Base-by-base conservation (phyloP, 2,888 invertebrate genomes). In the Smittia sp. region DNA sequence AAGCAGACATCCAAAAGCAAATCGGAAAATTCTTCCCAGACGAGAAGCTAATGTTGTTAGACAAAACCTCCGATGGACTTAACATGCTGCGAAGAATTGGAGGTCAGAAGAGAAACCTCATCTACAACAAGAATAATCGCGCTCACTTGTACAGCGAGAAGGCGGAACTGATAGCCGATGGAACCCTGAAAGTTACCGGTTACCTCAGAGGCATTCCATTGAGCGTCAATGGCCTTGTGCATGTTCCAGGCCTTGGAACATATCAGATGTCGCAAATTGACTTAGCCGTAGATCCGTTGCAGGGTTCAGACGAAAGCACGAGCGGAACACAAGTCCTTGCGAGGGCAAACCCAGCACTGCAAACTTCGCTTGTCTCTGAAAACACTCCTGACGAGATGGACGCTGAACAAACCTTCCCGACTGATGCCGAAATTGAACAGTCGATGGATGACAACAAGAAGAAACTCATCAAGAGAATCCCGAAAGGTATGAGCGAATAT, bases 351-450 rank as follows among this genome's bases (percentile, higher is more conserved):
- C 86, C 89, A 0, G 77, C 78, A 0, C 87, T 88, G 78, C 93
- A 92, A 83, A 90, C 90, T 78, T 87, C 89, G 72, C 84, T 97
- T 46, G 86, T 89, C 74, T 85, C 87, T 25, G 96, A 96, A 84
- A 92, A 93, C 82, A 83, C 89, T 72, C 90, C 91, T 0, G 94
- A 97, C 84, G 90, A 90, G 4, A 92, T 97, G 94, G 93, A 95
- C 80, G 94, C 91, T 1, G 98, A 98, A 80, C 98, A 98, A 83
- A 97, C 96, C 0, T 97, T 96, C 95, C 97, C 98, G 0, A 96
- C 96, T 15, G 91, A 91, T 76, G 94, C 96, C 79, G 96, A 97
- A 83, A 86, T 96, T 75, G 86, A 87, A 76, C 86, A 89, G 77
- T 90, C 93, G 13, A 89, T 81, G 74, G 77, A 78, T 4, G 81